Percentiles rank a stretch among this genome's conserved stretches.
Conservation (phyloP, 2,113 vertebrate genomes). For the Anarrhichthys ocellatus region DNA sequence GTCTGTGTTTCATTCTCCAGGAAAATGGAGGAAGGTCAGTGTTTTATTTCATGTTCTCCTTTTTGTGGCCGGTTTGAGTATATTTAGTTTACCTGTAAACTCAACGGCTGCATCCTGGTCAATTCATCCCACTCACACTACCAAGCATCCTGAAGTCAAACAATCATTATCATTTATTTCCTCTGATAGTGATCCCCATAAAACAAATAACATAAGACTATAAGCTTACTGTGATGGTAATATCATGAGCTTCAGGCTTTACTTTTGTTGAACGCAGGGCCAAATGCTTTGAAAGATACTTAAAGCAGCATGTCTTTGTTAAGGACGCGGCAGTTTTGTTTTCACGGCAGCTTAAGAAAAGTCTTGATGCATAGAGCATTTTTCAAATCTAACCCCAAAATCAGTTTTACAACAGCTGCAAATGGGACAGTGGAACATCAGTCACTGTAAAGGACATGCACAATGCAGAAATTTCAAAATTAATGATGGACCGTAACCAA, state of each 20-base stretch:
- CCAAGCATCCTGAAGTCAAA: neutral
- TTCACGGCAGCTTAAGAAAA: constrained; percentile 60
- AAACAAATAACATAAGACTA: constrained; percentile 34
- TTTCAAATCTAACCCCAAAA: constrained; percentile 61
- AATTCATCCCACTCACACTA: neutral
- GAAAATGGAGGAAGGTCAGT: too few relatives aligned
- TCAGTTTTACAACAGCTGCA: constrained; percentile 70
- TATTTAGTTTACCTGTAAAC: neutral
- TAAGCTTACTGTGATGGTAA: constrained; percentile 32
- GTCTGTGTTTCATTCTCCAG: too few relatives aligned
- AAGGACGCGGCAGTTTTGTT: constrained; percentile 47
- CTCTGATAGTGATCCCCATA: constrained; percentile 26
- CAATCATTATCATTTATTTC: constrained; percentile 31
- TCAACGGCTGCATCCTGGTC: neutral
- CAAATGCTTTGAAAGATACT: constrained; percentile 29
- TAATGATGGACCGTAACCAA: constrained; percentile 73
- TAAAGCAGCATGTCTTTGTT: constrained; percentile 50
- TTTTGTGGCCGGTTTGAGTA: neutral
- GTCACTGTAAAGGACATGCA: constrained; percentile 66
- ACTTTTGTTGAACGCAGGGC: neutral
- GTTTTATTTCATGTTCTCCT: neutral
- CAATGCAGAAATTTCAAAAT: constrained; percentile 55
- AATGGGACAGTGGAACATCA: constrained; percentile 61
- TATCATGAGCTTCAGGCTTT: constrained; percentile 33
- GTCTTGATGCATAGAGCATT: constrained; percentile 54